These are phyloP conservation scores for Scomber scombrus DNA, from an alignment of 2,113 vertebrate species.

Conservation along the genomic window DNA sequence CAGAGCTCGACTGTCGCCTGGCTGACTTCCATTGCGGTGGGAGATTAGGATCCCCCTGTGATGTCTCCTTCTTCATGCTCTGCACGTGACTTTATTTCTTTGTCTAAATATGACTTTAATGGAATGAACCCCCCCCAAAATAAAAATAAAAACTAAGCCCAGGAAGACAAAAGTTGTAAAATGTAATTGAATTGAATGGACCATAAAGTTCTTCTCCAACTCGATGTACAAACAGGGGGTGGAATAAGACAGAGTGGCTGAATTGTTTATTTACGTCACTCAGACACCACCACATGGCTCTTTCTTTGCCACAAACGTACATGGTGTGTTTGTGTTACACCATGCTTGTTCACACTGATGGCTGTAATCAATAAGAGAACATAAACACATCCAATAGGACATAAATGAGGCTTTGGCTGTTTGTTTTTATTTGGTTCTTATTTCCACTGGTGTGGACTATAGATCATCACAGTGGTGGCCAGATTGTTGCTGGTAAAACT, in stretches of 20 bases:
- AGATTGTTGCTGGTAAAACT: constrained; percentile 38
- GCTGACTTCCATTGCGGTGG: constrained; percentile 44
- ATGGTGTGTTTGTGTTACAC: constrained; percentile 50
- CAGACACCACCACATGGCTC: constrained; percentile 7
- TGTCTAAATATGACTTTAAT: neutral
- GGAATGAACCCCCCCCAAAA: neutral
- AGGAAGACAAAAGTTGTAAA: constrained; percentile 31
- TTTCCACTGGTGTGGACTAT: constrained; percentile 31
- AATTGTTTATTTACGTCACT: constrained; percentile 54
- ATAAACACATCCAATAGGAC: constrained; percentile 57
- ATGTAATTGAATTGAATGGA: constrained; percentile 53
- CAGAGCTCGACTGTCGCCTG: constrained; percentile 36
- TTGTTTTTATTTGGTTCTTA: constrained; percentile 55
- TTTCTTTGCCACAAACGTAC: constrained; percentile 4
- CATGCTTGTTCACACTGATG: constrained; percentile 26
- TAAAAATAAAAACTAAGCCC: constrained; percentile 11
- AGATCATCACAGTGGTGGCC: constrained; percentile 17
- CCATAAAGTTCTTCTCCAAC: constrained; percentile 45
- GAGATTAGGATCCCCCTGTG: constrained; percentile 39
- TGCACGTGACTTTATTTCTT: constrained; percentile 22
- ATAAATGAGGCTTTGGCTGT: constrained; percentile 39
- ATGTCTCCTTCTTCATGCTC: constrained; percentile 28
- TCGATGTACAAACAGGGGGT: constrained; percentile 33
- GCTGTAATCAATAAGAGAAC: constrained; percentile 52
- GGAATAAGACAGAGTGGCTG: constrained; percentile 3